Percentiles rank a stretch among this genome's conserved stretches.
These are phyloP conservation scores for Bombus consobrinus DNA, from an alignment of 1,140 invertebrate genomes.

Conservation along the genomic window DNA sequence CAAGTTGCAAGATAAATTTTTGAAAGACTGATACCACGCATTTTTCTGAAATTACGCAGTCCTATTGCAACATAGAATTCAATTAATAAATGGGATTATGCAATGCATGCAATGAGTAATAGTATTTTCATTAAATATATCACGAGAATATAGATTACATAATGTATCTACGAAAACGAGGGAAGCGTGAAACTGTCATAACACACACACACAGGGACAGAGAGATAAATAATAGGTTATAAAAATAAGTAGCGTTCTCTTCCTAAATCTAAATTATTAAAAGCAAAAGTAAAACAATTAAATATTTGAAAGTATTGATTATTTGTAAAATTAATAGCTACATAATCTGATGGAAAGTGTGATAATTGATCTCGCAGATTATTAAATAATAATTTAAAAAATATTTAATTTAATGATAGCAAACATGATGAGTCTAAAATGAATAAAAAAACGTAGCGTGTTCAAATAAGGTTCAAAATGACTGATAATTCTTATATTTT, in stretches of 20 bases:
- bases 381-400: too few relatives aligned
- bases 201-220: too few relatives aligned
- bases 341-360: neutral
- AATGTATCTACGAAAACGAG: neutral
- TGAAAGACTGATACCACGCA: too few relatives aligned
- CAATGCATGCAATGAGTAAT: neutral
- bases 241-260: neutral
- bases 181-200: neutral
- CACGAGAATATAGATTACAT: neutral
- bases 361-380: neutral
- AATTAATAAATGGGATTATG: too few relatives aligned
- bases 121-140: neutral
- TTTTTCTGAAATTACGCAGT: too few relatives aligned
- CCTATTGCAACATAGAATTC: too few relatives aligned
- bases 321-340: neutral
- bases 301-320: neutral
- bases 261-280: neutral
- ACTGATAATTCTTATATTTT: too few relatives aligned
- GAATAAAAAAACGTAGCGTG: too few relatives aligned
- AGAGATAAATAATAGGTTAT: neutral
- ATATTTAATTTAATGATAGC: too few relatives aligned
- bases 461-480: too few relatives aligned
- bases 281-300: neutral
- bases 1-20: too few relatives aligned
- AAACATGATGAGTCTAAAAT: too few relatives aligned